These are phyloP conservation scores for Hirtodrosophila duncani DNA, from an alignment of 2,888 invertebrate species.

Conservation along the genomic window DNA sequence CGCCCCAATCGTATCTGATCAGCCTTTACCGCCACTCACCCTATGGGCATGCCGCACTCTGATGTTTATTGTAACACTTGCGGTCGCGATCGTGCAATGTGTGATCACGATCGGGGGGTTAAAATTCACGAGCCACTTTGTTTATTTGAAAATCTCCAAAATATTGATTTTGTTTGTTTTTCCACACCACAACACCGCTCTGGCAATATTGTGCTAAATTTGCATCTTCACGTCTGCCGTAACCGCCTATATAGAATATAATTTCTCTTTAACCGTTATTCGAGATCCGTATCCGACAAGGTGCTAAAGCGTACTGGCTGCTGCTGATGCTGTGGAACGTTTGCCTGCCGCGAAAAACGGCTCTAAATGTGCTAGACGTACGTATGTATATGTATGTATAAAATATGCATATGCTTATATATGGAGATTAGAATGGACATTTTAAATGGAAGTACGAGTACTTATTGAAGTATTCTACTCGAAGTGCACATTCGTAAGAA, in stretches of 20 bases:
- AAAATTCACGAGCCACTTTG: conserved; percentile 10
- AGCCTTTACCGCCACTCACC: too few species aligned
- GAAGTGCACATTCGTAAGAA: too few species aligned
- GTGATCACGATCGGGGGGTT: conserved; percentile 1
- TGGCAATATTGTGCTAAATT: conserved; percentile 48
- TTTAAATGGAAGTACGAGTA: too few species aligned
- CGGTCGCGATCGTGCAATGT: conserved; percentile 14
- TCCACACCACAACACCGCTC: conserved; percentile 28
- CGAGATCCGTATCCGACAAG: conserved; percentile 43
- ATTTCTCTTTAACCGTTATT: conserved; percentile 19
- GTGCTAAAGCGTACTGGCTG: conserved; percentile 56
- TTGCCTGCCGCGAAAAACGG: too few species aligned
- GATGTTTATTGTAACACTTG: conserved; percentile 13
- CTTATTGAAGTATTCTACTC: too few species aligned
- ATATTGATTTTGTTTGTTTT: conserved; percentile 52
- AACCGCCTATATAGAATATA: conserved; percentile 4
- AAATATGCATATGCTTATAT: too few species aligned
- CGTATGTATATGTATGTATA: too few species aligned
- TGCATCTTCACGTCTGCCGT: conserved; percentile 3
- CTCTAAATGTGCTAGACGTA: too few species aligned
- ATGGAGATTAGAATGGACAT: too few species aligned
- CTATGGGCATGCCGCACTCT: conserved; percentile 1
- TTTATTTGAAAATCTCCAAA: conserved; percentile 45
- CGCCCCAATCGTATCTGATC: too few species aligned
- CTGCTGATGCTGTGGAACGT: too few species aligned